A percentile compares a stretch with the other conserved stretches of the same genome.
Evolutionary conservation across 2,113 vertebrate genomes (phyloP).

Genomic region (Sebastes fasciatus): DNA sequence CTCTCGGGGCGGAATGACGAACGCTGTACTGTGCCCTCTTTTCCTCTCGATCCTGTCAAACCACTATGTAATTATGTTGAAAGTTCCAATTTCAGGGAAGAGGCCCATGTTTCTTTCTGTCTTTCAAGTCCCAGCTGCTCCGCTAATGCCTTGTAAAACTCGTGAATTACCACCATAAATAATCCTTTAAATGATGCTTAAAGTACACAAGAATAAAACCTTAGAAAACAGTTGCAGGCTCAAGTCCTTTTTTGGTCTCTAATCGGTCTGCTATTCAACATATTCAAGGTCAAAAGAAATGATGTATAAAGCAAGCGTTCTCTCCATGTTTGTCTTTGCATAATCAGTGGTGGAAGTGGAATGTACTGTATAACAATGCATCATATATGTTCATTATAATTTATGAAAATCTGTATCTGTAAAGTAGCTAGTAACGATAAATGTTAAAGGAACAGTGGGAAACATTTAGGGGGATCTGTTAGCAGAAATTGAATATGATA

Average conservation of each 20-base stretch:
- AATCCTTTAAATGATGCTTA: conserved; percentile 41
- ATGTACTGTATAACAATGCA: background rate
- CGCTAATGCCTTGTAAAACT: conserved; percentile 69
- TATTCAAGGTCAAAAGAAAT: background rate
- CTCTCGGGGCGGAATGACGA: conserved; percentile 46
- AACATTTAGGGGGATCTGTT: too few species aligned
- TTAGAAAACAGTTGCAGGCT: conserved; percentile 5
- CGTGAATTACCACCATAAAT: conserved; percentile 61
- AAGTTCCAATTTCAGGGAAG: conserved; percentile 67
- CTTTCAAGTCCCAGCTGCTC: conserved; percentile 83
- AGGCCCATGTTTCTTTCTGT: conserved; percentile 76
- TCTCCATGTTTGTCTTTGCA: background rate
- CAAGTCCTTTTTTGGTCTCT: conserved; percentile 7
- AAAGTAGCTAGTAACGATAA: too few species aligned
- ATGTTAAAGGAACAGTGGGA: too few species aligned
- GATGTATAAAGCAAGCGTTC: too few species aligned
- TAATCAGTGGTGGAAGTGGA: background rate
- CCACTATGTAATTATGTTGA: conserved; percentile 80
- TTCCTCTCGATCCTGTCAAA: conserved; percentile 75
- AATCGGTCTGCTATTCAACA: background rate
- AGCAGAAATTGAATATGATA: too few species aligned
- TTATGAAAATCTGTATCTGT: too few species aligned
- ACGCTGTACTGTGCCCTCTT: conserved; percentile 57
- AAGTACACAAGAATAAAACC: conserved; percentile 22
- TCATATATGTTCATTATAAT: too few species aligned